These are phyloP conservation scores for Carassius auratus DNA, from an alignment of 2,113 vertebrate species.

Conservation along the genomic window DNA sequence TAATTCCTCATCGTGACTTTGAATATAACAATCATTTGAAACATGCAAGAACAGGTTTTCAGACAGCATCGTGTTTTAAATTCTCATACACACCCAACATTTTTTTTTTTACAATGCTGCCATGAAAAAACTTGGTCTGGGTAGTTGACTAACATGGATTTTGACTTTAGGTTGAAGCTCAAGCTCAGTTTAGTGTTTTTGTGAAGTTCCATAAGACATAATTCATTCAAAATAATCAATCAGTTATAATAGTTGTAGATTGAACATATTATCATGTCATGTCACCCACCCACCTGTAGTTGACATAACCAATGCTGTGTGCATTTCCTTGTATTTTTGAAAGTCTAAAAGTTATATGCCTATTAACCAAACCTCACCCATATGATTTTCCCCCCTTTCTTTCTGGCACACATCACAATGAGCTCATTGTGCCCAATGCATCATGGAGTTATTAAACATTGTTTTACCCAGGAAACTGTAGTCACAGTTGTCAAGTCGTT, in stretches of 20 bases:
- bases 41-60: too few relatives aligned
- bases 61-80: too few relatives aligned
- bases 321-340: constrained; percentile 12
- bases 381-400: neutral
- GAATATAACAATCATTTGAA: too few relatives aligned
- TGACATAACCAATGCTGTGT: neutral
- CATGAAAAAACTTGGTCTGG: too few relatives aligned
- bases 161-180: too few relatives aligned
- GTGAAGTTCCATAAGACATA: neutral
- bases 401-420: constrained; percentile 16
- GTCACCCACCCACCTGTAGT: neutral
- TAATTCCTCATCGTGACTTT: too few relatives aligned
- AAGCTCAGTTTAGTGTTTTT: neutral
- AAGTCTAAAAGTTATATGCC: neutral
- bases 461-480: constrained; percentile 11
- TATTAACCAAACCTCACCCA: neutral
- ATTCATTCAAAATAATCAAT: neutral
- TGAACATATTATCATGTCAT: neutral
- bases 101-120: too few relatives aligned
- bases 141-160: too few relatives aligned
- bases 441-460: neutral
- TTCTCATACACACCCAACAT: too few relatives aligned
- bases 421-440: constrained; percentile 9
- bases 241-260: neutral
- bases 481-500: constrained; percentile 40